Conservation (phyloP, 2,113 vertebrate species). For the Pluvianellus socialis region DNA sequence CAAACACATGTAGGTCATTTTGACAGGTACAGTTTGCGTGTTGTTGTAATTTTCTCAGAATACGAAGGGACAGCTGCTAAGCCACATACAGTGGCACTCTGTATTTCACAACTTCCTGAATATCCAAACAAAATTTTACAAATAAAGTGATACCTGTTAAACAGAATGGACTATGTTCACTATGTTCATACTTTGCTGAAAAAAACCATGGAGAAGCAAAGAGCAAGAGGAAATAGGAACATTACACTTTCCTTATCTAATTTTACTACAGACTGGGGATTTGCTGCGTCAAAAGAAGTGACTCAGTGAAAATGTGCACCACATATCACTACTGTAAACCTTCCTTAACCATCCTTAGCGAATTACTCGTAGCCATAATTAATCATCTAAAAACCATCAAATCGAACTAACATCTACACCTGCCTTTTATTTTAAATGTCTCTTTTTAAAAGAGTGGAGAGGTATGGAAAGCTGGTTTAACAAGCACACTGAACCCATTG, state of each 20-base stretch:
- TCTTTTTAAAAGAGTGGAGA: conserved; percentile 78
- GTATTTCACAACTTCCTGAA: neutral
- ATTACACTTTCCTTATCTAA: neutral
- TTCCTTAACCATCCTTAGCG: neutral
- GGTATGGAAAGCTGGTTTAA: conserved; percentile 80
- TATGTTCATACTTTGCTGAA: neutral
- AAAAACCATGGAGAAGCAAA: neutral
- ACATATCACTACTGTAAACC: conserved; percentile 31
- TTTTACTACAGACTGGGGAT: neutral
- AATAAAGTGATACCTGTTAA: neutral
- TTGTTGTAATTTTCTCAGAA: neutral
- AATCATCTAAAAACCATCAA: conserved; percentile 63
- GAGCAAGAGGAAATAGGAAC: neutral
- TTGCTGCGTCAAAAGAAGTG: neutral
- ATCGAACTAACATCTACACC: conserved; percentile 72
- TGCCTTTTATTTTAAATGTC: conserved; percentile 82
- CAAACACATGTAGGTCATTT: neutral
- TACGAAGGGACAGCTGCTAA: neutral
- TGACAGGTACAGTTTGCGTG: neutral
- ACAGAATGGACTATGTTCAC: neutral
- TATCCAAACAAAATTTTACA: neutral
- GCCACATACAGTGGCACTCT: neutral
- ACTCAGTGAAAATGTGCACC: neutral
- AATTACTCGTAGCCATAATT: conserved; percentile 69
- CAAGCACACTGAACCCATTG: conserved; percentile 81